Evolutionary conservation across 2,888 invertebrate species (phyloP).

Genomic region (Trisateles emortualis): DNA sequence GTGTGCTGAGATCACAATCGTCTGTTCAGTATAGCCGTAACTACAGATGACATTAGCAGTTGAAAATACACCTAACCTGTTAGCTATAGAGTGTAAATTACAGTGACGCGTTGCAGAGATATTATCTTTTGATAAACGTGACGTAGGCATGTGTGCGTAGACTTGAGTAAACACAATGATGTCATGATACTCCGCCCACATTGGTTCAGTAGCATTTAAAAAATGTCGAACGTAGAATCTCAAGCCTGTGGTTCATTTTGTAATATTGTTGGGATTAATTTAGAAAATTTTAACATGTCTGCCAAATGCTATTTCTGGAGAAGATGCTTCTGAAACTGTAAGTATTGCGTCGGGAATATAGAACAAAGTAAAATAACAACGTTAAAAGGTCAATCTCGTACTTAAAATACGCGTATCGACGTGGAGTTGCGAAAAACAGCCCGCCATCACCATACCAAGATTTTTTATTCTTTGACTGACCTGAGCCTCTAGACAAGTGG

Average conservation of each 20-base stretch:
- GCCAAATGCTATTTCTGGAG: background rate
- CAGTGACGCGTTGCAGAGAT: slow-evolving; percentile 9
- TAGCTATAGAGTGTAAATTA: slow-evolving; percentile 18
- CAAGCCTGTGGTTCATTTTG: slow-evolving; percentile 1
- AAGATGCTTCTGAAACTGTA: background rate
- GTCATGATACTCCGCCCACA: slow-evolving; percentile 71
- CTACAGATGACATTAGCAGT: background rate
- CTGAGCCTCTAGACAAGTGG: too few relatives aligned
- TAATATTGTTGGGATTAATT: background rate
- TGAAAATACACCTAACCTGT: slow-evolving; percentile 15
- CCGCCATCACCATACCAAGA: too few relatives aligned
- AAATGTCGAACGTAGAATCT: slow-evolving; percentile 27
- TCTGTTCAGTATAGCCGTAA: slow-evolving; percentile 19
- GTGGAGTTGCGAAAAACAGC: too few relatives aligned
- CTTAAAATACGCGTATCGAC: too few relatives aligned
- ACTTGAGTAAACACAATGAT: slow-evolving; percentile 68
- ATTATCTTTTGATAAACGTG: slow-evolving; percentile 24
- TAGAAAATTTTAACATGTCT: background rate
- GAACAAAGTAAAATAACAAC: too few relatives aligned
- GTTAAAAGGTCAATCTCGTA: too few relatives aligned
- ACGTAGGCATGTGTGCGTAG: slow-evolving; percentile 51
- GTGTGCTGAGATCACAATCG: slow-evolving; percentile 56
- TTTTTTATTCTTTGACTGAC: too few relatives aligned
- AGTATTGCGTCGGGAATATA: background rate
- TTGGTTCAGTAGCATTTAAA: slow-evolving; percentile 40